These are phyloP conservation scores for Gambelia wislizenii DNA, from an alignment of 2,797 vertebrate genomes.

Conservation along the genomic window DNA sequence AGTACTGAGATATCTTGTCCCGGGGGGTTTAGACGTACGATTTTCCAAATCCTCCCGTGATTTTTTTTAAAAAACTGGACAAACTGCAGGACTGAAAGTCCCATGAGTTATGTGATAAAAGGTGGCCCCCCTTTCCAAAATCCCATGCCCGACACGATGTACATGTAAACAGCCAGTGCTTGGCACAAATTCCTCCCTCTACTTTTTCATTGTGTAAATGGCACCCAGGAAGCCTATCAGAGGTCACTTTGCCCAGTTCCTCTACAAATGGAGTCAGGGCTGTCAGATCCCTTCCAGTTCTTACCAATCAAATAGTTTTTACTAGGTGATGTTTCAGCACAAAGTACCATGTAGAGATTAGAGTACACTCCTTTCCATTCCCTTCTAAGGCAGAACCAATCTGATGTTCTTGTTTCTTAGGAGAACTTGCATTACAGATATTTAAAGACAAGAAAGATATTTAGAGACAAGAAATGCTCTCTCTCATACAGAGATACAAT, in stretches of 20 bases:
- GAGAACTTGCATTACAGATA: not conserved
- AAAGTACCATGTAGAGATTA: not conserved
- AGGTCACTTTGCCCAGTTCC: not conserved
- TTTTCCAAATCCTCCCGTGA: too few relatives aligned
- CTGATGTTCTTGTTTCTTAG: not conserved
- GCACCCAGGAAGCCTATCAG: not conserved
- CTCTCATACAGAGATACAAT: not conserved
- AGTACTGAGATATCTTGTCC: too few relatives aligned
- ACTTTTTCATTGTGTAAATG: too few relatives aligned
- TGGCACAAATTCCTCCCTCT: too few relatives aligned
- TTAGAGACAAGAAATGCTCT: not conserved
- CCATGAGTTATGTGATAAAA: too few relatives aligned
- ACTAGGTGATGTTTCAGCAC: not conserved
- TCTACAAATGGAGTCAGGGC: not conserved
- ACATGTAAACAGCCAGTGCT: too few relatives aligned
- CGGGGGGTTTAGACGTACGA: too few relatives aligned
- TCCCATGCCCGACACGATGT: too few relatives aligned
- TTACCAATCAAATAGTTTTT: not conserved
- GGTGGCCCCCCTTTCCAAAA: too few relatives aligned
- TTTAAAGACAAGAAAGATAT: too few relatives aligned
- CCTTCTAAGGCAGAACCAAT: not conserved
- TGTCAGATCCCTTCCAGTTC: not conserved
- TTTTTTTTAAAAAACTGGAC: too few relatives aligned
- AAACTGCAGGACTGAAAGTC: too few relatives aligned
- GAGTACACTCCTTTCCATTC: not conserved